These are phyloP conservation scores for Teleopsis dalmanni DNA, from an alignment of 1,140 invertebrate species.

Conservation along the genomic window DNA sequence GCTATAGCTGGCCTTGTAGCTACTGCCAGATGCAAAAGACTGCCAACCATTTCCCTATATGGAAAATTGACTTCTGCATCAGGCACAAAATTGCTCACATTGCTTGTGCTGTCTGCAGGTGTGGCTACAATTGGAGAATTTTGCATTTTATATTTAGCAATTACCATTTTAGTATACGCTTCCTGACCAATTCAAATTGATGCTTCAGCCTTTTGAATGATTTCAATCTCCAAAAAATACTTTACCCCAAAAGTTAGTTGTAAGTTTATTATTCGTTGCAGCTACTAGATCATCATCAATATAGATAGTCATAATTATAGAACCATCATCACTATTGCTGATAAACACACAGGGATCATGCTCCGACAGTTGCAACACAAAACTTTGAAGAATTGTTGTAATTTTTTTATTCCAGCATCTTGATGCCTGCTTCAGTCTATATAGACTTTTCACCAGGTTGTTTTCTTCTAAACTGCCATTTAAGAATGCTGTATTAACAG, in stretches of 20 bases:
- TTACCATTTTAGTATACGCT: constrained; percentile 14
- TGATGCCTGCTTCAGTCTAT: constrained; percentile 30
- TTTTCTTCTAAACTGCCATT: constrained; percentile 44
- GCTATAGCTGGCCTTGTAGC: constrained; percentile 11
- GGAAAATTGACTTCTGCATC: too few relatives aligned
- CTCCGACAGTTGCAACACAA: constrained; percentile 14
- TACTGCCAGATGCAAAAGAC: constrained; percentile 9
- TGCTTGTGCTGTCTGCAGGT: not conserved
- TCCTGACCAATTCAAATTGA: too few relatives aligned
- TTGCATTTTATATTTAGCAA: not conserved
- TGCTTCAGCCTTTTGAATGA: too few relatives aligned
- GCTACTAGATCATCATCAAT: too few relatives aligned
- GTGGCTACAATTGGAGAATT: not conserved
- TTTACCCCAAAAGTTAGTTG: too few relatives aligned
- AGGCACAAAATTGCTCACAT: too few relatives aligned
- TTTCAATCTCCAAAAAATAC: too few relatives aligned
- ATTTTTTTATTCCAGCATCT: constrained; percentile 25
- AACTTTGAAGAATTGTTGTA: constrained; percentile 13
- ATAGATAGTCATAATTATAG: too few relatives aligned
- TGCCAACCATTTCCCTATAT: constrained; percentile 7
- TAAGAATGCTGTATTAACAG: constrained; percentile 44
- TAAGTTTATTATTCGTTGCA: too few relatives aligned
- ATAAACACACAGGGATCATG: too few relatives aligned
- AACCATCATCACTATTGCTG: too few relatives aligned
- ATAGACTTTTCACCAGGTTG: constrained; percentile 33